Conservation (phyloP, 2,888 invertebrate genomes). For the Plagodis pulveraria region DNA sequence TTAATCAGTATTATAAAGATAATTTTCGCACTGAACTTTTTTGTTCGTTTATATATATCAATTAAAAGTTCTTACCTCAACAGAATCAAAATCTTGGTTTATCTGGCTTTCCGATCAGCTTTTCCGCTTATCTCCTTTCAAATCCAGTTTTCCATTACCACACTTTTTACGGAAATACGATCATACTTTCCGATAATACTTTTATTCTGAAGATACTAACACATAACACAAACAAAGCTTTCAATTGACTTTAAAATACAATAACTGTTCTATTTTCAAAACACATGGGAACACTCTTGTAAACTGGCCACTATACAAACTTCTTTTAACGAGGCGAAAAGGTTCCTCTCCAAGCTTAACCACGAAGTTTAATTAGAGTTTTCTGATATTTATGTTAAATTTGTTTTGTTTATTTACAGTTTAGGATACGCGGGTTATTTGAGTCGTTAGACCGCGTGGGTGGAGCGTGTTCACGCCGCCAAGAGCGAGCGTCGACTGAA, state of each 20-base stretch:
- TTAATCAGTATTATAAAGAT: no score
- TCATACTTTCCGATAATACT: no score
- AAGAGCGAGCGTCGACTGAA: conserved; percentile 35
- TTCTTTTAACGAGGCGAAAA: not conserved
- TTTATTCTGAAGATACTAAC: no score
- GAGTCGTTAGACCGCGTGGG: conserved; percentile 6
- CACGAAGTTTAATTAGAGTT: no score
- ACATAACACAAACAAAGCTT: not conserved
- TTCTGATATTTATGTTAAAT: not conserved
- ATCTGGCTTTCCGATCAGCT: conserved; percentile 26
- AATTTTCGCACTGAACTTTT: no score
- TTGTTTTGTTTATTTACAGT: conserved; percentile 30
- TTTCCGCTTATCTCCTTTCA: conserved; percentile 23
- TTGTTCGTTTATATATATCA: not conserved
- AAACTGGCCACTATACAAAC: not conserved
- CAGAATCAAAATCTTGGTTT: conserved; percentile 29
- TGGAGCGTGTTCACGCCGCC: conserved; percentile 32
- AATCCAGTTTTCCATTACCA: conserved; percentile 24
- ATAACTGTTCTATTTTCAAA: not conserved
- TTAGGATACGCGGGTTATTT: conserved; percentile 24
- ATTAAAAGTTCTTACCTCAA: conserved; percentile 31
- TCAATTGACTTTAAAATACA: not conserved
- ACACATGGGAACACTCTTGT: not conserved
- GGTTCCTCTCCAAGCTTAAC: no score
- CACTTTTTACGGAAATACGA: conserved; percentile 13